Conservation (phyloP, 2,113 vertebrate genomes). For the Bettongia penicillata region DNA sequence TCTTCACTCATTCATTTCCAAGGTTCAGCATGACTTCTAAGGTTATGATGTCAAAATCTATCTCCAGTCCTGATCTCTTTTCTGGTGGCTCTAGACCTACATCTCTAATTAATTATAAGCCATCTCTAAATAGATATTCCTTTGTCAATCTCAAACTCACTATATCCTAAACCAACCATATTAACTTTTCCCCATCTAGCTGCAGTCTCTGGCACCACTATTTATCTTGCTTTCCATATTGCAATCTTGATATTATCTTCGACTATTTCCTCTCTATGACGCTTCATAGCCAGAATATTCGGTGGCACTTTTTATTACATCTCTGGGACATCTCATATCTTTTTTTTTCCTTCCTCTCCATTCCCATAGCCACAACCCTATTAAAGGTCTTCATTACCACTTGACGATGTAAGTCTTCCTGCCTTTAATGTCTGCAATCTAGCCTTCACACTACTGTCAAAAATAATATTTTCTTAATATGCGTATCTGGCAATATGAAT, state of each 20-base stretch:
- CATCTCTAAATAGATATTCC: slow-evolving; percentile 20
- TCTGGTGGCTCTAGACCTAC: background rate
- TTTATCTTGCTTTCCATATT: background rate
- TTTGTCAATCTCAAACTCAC: slow-evolving; percentile 25
- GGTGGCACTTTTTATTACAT: background rate
- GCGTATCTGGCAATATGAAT: background rate
- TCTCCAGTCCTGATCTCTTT: background rate
- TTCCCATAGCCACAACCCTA: background rate
- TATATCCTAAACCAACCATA: background rate
- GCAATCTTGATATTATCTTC: background rate
- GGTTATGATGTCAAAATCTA: background rate
- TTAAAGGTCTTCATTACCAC: background rate
- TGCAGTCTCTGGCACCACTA: background rate
- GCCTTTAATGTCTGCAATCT: background rate
- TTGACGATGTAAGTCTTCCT: background rate
- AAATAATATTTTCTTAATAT: background rate
- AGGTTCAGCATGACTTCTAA: background rate
- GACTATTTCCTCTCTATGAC: background rate
- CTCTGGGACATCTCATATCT: background rate
- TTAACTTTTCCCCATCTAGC: background rate
- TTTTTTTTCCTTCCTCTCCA: background rate
- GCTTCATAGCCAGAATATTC: background rate
- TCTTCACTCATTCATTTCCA: background rate
- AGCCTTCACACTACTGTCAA: background rate
- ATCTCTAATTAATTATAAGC: background rate